A percentile compares a stretch with the other conserved stretches of the same genome.
Evolutionary conservation across 2,113 vertebrate genomes (phyloP).

Genomic region (Channa argus): DNA sequence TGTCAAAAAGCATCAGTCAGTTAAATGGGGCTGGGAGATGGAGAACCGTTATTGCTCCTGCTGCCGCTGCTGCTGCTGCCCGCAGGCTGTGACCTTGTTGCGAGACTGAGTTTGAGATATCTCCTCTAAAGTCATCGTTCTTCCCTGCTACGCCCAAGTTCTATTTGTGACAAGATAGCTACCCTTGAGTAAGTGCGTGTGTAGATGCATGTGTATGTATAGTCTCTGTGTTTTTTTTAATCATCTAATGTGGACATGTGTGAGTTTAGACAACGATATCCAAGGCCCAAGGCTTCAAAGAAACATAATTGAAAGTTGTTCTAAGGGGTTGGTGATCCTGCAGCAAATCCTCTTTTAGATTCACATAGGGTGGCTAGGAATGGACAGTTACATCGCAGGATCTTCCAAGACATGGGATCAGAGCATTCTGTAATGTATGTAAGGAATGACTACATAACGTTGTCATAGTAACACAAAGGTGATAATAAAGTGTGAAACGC

Average conservation of each 20-base stretch:
- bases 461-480: constrained; percentile 47
- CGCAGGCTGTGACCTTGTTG: constrained; percentile 79
- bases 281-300: background rate
- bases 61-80: constrained; percentile 70
- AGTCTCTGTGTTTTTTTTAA: background rate
- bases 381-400: constrained; percentile 27
- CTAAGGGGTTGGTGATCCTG: constrained; percentile 50
- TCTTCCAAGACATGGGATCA: constrained; percentile 26
- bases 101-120: constrained; percentile 63
- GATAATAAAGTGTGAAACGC: constrained; percentile 25
- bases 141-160: constrained; percentile 42
- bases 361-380: constrained; percentile 34
- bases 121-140: constrained; percentile 53
- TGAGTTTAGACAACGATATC: background rate
- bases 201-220: background rate
- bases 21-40: constrained; percentile 80
- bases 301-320: constrained; percentile 37
- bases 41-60: constrained; percentile 69
- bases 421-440: constrained; percentile 16
- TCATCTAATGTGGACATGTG: background rate
- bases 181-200: background rate
- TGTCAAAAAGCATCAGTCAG: constrained; percentile 84
- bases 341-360: constrained; percentile 37
- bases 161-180: constrained; percentile 34
- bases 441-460: constrained; percentile 32